These are phyloP conservation scores for Rhipidura dahli DNA, from an alignment of 2,113 vertebrate species.

Conservation along the genomic window DNA sequence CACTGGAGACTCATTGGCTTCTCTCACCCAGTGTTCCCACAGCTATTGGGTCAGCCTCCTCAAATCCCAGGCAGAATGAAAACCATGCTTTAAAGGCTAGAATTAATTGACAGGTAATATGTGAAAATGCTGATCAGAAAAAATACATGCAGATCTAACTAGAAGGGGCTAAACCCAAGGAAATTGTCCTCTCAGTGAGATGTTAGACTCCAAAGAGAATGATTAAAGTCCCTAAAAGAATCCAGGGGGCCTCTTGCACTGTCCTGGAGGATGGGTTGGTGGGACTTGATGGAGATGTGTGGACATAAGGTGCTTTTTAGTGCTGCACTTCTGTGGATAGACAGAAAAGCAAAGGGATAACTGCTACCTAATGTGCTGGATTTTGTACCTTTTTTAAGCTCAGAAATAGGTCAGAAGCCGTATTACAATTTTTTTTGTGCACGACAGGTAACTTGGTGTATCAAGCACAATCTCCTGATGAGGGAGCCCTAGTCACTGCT, in stretches of 20 bases:
- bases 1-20: neutral
- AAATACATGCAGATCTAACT: neutral
- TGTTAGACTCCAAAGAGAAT: neutral
- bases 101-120: neutral
- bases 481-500: constrained; percentile 92
- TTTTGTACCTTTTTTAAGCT: neutral
- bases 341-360: neutral
- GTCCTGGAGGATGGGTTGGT: neutral
- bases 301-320: neutral
- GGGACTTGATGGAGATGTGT: neutral
- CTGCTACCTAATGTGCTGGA: neutral
- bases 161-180: neutral
- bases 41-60: neutral
- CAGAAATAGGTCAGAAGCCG: neutral
- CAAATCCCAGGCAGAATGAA: neutral
- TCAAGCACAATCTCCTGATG: constrained; percentile 96
- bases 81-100: neutral
- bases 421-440: neutral
- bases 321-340: neutral
- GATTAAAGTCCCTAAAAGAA: neutral
- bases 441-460: constrained; percentile 83
- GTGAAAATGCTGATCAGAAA: neutral
- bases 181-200: neutral
- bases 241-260: neutral
- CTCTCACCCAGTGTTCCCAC: neutral